phyloP scores from a whole-genome alignment of 1,140 invertebrate species.

The Calephelis virginiensis region DNA sequence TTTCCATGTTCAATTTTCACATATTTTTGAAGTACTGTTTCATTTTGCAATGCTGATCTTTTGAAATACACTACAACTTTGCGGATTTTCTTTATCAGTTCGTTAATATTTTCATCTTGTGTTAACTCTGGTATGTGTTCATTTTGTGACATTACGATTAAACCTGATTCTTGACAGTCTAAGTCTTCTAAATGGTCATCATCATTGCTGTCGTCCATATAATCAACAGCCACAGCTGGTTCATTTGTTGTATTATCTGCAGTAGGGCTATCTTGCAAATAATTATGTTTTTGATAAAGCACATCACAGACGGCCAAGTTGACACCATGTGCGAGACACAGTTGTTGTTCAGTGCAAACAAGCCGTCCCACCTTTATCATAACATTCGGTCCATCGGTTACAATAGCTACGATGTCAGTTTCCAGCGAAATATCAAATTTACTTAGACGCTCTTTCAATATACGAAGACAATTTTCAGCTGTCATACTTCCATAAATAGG shows the following conservation, averaged over 20 bases:
- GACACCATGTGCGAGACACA: conserved; percentile 4
- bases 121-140: conserved; percentile 21
- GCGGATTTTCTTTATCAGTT: conserved; percentile 27
- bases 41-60: conserved; percentile 28
- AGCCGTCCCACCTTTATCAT: too few species aligned
- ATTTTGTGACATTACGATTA: conserved; percentile 23
- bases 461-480: conserved; percentile 7
- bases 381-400: not conserved
- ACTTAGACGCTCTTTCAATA: conserved; percentile 4
- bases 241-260: conserved; percentile 19
- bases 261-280: conserved; percentile 7
- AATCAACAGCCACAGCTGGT: conserved; percentile 6
- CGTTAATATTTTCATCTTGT: conserved; percentile 26
- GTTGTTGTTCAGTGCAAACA: conserved; percentile 2
- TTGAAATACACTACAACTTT: conserved; percentile 28
- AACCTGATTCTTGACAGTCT: conserved; percentile 18
- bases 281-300: conserved; percentile 9
- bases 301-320: conserved; percentile 3
- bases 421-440: not conserved
- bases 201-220: conserved; percentile 21
- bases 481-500: not conserved
- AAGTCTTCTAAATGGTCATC: conserved; percentile 17
- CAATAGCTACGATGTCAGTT: not conserved
- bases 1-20: conserved; percentile 28
- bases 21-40: conserved; percentile 24